phyloP scores from a whole-genome alignment of 1,140 invertebrate genomes.

The Drosophila funebris region DNA sequence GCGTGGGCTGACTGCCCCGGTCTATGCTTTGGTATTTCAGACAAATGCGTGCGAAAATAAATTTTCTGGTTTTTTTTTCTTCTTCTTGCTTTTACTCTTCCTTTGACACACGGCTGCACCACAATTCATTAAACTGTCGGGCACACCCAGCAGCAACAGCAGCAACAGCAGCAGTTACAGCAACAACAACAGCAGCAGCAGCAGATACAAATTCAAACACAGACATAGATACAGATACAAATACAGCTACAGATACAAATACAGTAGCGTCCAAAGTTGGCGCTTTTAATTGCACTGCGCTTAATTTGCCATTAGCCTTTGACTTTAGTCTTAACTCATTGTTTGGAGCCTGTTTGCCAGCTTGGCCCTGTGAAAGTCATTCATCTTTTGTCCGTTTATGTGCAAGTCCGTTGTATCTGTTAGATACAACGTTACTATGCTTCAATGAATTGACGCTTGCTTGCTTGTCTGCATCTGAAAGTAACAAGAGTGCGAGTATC shows the following conservation, averaged over 20 bases:
- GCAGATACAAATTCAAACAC: slow-evolving; percentile 21
- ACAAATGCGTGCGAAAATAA: slow-evolving; percentile 75
- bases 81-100: slow-evolving; percentile 20
- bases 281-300: slow-evolving; percentile 70
- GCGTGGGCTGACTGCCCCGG: slow-evolving; percentile 4
- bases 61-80: too few relatives aligned
- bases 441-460: slow-evolving; percentile 28
- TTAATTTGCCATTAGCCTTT: slow-evolving; percentile 81
- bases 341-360: not conserved
- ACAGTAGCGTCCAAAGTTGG: slow-evolving; percentile 26
- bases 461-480: slow-evolving; percentile 21
- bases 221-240: slow-evolving; percentile 13
- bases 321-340: slow-evolving; percentile 38
- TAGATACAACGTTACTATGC: slow-evolving; percentile 40
- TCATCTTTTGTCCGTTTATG: slow-evolving; percentile 64
- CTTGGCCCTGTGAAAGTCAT: slow-evolving; percentile 46
- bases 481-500: not conserved
- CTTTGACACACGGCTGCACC: slow-evolving; percentile 10
- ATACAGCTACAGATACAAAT: slow-evolving; percentile 25
- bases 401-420: too few relatives aligned
- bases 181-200: slow-evolving; percentile 10
- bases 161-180: slow-evolving; percentile 24
- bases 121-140: slow-evolving; percentile 47
- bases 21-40: slow-evolving; percentile 25
- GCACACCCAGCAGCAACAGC: slow-evolving; percentile 48